Evolutionary conservation across 1,140 invertebrate genomes (phyloP).

Genomic region (Nephila pilipes): DNA sequence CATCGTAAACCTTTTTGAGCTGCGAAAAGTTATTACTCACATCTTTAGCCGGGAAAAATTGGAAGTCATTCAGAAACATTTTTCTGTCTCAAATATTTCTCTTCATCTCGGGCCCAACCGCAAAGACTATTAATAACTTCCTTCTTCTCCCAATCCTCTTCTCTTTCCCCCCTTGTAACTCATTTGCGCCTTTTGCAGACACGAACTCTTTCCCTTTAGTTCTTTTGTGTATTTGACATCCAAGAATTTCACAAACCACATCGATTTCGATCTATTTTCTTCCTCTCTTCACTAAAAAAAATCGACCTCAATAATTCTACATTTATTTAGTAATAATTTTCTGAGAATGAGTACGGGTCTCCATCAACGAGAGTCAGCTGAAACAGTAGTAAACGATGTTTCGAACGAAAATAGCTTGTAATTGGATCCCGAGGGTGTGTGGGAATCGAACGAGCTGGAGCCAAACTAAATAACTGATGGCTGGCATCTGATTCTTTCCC

Average conservation of each 20-base stretch:
- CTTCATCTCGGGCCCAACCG: constrained; percentile 39
- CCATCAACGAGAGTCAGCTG: not conserved
- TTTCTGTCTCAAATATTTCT: constrained; percentile 35
- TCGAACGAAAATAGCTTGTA: constrained; percentile 27
- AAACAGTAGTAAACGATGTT: constrained; percentile 30
- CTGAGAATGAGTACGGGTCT: no score
- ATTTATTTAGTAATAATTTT: not conserved
- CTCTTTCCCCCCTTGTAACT: not conserved
- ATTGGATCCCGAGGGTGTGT: not conserved
- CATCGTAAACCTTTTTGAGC: constrained; percentile 1
- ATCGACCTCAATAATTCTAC: not conserved
- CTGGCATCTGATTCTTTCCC: constrained; percentile 47
- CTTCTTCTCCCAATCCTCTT: not conserved
- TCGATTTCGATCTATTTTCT: not conserved
- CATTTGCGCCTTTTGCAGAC: constrained; percentile 29
- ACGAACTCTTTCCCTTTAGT: not conserved
- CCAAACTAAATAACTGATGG: constrained; percentile 54
- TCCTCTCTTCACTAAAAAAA: not conserved
- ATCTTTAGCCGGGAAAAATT: constrained; percentile 18
- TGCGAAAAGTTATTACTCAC: constrained; percentile 33
- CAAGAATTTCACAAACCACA: not conserved
- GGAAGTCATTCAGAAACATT: constrained; percentile 41
- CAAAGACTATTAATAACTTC: constrained; percentile 14
- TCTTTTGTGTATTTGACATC: constrained; percentile 29
- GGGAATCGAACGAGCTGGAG: constrained; percentile 11